These are phyloP conservation scores for Fulica atra DNA, from an alignment of 2,113 vertebrate species.

Conservation along the genomic window DNA sequence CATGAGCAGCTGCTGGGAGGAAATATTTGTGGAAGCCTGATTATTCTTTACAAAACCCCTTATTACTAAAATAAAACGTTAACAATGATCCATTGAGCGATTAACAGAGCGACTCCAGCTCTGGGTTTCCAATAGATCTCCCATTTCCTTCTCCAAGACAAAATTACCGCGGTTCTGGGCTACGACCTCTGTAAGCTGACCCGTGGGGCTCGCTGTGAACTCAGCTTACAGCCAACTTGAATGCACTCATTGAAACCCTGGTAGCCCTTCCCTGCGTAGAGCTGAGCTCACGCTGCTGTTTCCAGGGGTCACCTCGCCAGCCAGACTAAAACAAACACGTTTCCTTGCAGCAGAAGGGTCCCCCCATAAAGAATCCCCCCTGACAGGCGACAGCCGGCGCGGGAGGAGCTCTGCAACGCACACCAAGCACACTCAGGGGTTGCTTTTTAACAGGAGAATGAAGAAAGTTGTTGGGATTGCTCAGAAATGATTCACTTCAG, in stretches of 20 bases:
- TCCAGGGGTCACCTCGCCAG: neutral
- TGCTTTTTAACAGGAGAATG: neutral
- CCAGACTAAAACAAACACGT: neutral
- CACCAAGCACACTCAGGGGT: accelerated
- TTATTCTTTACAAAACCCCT: neutral
- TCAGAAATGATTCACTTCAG: neutral
- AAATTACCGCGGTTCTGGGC: neutral
- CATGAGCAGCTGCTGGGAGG: neutral
- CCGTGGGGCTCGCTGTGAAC: neutral
- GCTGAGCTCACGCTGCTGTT: neutral
- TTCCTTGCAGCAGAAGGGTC: neutral
- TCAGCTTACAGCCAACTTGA: neutral
- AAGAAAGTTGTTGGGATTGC: neutral
- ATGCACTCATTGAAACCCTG: neutral
- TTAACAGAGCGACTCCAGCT: neutral
- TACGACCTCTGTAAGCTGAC: neutral
- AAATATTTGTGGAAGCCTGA: neutral
- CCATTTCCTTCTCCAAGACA: neutral
- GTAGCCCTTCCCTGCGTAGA: neutral
- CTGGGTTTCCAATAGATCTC: neutral
- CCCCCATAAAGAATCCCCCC: neutral
- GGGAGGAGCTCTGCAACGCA: accelerated
- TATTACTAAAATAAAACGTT: conserved; percentile 17
- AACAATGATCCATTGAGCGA: conserved; percentile 25
- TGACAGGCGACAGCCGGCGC: accelerated